Conservation (phyloP, 2,888 invertebrate species). For the Rhagophthalmus giganteus region DNA sequence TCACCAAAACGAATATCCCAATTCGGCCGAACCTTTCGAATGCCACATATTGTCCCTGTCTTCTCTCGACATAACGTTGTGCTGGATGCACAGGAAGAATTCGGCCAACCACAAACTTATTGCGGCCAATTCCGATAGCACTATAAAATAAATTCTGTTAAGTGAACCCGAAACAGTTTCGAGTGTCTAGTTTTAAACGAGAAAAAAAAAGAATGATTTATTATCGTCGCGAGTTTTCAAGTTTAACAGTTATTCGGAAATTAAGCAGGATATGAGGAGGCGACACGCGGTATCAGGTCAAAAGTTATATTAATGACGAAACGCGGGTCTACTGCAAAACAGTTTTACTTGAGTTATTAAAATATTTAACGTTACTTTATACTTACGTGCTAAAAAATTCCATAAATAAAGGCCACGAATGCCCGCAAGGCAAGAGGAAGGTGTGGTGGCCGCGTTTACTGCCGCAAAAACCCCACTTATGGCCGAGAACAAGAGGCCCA, state of each 20-base stretch:
- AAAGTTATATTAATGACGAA: not conserved
- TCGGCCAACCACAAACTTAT: constrained; percentile 82
- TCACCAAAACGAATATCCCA: constrained; percentile 88
- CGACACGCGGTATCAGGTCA: not conserved
- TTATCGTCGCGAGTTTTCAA: too few species aligned
- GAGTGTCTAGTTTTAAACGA: too few species aligned
- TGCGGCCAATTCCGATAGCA: constrained; percentile 73
- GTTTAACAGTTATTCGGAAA: not conserved
- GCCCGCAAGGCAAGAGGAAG: constrained; percentile 68
- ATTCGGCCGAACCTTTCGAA: constrained; percentile 76
- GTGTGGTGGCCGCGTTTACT: constrained; percentile 77
- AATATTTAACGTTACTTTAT: constrained; percentile 14
- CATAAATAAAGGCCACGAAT: constrained; percentile 74
- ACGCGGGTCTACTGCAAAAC: not conserved
- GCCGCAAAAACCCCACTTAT: constrained; percentile 76
- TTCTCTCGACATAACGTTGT: constrained; percentile 80
- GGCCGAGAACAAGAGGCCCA: constrained; percentile 70
- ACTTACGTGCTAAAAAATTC: constrained; percentile 76
- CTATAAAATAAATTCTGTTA: constrained; percentile 66
- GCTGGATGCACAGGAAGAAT: constrained; percentile 77
- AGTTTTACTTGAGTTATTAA: constrained; percentile 3
- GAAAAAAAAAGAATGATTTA: too few species aligned
- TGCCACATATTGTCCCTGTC: constrained; percentile 82
- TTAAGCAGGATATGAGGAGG: not conserved
- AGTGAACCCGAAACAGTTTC: too few species aligned